These are phyloP conservation scores for Eira barbara DNA, from an alignment of 2,113 vertebrate species.

Conservation along the genomic window DNA sequence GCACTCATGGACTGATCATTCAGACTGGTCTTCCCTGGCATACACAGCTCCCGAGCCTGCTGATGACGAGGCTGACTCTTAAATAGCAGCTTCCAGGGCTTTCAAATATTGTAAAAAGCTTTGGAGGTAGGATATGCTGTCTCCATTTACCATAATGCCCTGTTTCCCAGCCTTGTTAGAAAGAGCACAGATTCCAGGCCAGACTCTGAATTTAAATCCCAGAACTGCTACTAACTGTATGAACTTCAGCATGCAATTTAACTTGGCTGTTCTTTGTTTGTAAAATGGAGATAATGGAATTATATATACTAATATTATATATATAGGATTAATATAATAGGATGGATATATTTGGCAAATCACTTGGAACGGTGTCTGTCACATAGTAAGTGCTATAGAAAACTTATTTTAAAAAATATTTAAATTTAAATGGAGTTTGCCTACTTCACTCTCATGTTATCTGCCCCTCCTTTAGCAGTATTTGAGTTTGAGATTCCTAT, in stretches of 20 bases:
- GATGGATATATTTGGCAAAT: background rate
- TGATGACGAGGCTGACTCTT: background rate
- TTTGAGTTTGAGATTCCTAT: background rate
- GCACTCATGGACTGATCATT: background rate
- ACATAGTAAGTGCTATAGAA: background rate
- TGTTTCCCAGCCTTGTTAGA: background rate
- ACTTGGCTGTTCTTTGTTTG: background rate
- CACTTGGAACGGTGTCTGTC: background rate
- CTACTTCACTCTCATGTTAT: background rate
- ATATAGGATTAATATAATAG: background rate
- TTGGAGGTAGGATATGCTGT: background rate
- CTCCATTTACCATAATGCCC: background rate
- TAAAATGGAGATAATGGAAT: background rate
- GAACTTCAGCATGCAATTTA: background rate
- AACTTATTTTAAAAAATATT: background rate
- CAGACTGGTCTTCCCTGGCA: background rate
- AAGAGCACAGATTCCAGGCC: background rate
- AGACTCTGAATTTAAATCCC: background rate
- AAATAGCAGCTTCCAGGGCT: background rate
- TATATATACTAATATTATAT: background rate
- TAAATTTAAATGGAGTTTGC: background rate
- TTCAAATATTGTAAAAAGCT: background rate
- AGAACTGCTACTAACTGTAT: background rate
- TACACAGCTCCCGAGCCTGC: background rate
- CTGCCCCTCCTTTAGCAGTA: background rate